Conservation (phyloP, 1,140 invertebrate genomes). For the Drosophila takahashii region DNA sequence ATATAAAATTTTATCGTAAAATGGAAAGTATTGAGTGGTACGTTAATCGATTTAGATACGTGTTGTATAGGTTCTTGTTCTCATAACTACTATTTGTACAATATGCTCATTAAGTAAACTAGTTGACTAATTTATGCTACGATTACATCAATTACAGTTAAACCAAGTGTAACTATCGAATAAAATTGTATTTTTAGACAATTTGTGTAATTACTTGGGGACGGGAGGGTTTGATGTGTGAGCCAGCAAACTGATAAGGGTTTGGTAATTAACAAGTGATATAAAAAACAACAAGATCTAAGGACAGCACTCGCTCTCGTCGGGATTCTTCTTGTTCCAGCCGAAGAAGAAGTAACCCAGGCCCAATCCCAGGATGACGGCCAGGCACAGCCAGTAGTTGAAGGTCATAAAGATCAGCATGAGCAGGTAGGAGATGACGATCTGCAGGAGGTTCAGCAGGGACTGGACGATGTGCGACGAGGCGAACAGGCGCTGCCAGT, state of each 20-base stretch:
- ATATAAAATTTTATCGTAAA: constrained; percentile 36
- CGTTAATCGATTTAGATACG: constrained; percentile 33
- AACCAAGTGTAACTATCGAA: constrained; percentile 63
- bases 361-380: constrained; percentile 93
- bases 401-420: constrained; percentile 99
- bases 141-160: constrained; percentile 48
- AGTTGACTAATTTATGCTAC: constrained; percentile 77
- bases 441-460: constrained; percentile 94
- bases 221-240: constrained; percentile 29
- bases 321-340: constrained; percentile 86
- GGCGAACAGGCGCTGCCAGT: constrained; percentile 61
- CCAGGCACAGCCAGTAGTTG: constrained; percentile 96
- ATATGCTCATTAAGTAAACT: constrained; percentile 76
- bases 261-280: not conserved
- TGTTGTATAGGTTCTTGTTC: constrained; percentile 64
- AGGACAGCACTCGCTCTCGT: constrained; percentile 69
- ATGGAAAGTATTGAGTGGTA: constrained; percentile 63
- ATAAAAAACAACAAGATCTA: constrained; percentile 10
- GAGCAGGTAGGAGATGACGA: constrained; percentile 95
- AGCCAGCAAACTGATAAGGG: constrained; percentile 13
- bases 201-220: constrained; percentile 59
- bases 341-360: constrained; percentile 97
- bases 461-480: constrained; percentile 92
- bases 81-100: constrained; percentile 78
- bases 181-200: constrained; percentile 70